phyloP scores from a whole-genome alignment of 2,113 vertebrate genomes.

The Poicephalus gulielmi region DNA sequence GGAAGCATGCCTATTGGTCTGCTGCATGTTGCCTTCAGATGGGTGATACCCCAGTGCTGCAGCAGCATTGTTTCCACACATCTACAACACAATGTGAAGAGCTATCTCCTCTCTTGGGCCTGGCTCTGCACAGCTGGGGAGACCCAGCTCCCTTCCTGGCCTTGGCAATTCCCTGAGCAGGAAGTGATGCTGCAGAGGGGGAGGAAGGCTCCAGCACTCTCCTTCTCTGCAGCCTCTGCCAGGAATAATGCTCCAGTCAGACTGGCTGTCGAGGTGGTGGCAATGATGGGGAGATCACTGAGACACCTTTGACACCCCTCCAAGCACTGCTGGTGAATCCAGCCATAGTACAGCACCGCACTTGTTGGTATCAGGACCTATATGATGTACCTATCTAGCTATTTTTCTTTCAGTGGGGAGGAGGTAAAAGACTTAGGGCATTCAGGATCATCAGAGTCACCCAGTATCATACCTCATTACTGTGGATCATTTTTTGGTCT shows the following conservation, averaged over 20 bases:
- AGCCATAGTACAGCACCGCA: not conserved
- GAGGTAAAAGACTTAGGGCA: not conserved
- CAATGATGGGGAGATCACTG: not conserved
- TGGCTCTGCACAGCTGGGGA: not conserved
- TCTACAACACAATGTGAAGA: not conserved
- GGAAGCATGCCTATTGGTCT: not conserved
- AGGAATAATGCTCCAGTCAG: not conserved
- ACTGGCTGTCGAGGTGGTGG: fast-evolving
- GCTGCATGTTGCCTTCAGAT: not conserved
- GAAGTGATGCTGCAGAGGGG: not conserved
- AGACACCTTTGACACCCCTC: not conserved
- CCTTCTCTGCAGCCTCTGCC: not conserved
- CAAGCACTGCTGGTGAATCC: not conserved
- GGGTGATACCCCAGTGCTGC: not conserved
- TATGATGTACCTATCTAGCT: not conserved
- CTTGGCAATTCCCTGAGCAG: fast-evolving
- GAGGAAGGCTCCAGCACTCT: not conserved
- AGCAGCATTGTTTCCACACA: not conserved
- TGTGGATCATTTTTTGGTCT: not conserved
- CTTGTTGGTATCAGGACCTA: not conserved
- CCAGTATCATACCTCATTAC: not conserved
- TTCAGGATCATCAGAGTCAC: not conserved
- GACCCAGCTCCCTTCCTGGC: not conserved
- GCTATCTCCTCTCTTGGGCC: not conserved
- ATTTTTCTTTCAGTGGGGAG: not conserved